These are phyloP conservation scores for Lerema accius DNA, from an alignment of 1,140 invertebrate genomes.

Conservation along the genomic window DNA sequence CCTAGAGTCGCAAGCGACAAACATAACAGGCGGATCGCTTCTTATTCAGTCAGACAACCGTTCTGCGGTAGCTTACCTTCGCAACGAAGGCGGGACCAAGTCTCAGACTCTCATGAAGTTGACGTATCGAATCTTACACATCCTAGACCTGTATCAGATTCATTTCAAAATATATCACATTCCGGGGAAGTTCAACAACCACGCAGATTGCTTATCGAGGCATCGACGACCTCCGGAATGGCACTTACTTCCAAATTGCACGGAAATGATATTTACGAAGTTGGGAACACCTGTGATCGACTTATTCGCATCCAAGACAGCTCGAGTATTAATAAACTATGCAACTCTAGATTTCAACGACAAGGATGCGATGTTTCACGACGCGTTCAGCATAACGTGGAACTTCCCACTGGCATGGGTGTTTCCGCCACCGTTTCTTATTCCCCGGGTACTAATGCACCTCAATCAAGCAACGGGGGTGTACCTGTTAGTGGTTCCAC, in stretches of 20 bases:
- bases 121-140: constrained; percentile 44
- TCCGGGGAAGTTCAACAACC: constrained; percentile 54
- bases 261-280: constrained; percentile 42
- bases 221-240: constrained; percentile 50
- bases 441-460: constrained; percentile 54
- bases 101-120: constrained; percentile 49
- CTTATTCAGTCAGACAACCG: constrained; percentile 61
- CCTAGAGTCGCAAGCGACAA: constrained; percentile 34
- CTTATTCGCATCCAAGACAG: constrained; percentile 51
- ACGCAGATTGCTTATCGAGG: constrained; percentile 56
- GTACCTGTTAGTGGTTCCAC: constrained; percentile 51
- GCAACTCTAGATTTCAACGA: constrained; percentile 38
- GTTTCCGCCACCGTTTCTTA: constrained; percentile 61
- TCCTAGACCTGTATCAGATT: constrained; percentile 47
- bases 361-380: constrained; percentile 46
- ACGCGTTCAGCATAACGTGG: constrained; percentile 58
- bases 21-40: constrained; percentile 26
- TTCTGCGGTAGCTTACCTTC: constrained; percentile 55
- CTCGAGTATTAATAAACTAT: constrained; percentile 51
- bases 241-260: constrained; percentile 49
- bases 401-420: constrained; percentile 58
- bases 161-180: constrained; percentile 45
- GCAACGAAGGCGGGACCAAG: constrained; percentile 59
- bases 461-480: constrained; percentile 50
- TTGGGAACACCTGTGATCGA: constrained; percentile 54